Conservation (phyloP, 2,113 vertebrate species). For the Sphyrna mokarran region DNA sequence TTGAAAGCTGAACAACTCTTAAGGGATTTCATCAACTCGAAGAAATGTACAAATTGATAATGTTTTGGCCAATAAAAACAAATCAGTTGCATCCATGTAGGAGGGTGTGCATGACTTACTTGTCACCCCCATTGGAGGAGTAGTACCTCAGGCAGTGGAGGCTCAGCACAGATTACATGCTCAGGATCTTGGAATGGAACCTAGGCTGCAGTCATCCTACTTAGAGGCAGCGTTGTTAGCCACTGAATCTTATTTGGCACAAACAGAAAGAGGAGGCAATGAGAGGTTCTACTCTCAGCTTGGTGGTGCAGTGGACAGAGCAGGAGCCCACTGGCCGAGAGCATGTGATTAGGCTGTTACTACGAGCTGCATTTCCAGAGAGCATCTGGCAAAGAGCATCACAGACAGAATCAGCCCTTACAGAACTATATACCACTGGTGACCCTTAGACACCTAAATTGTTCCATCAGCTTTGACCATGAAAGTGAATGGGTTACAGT, state of each 20-base stretch:
- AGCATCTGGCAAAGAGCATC: background rate
- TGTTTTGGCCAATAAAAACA: background rate
- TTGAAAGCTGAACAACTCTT: background rate
- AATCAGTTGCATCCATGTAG: background rate
- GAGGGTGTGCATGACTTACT: background rate
- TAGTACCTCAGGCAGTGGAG: background rate
- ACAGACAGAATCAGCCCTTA: background rate
- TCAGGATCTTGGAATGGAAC: background rate
- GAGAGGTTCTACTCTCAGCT: background rate
- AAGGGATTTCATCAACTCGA: background rate
- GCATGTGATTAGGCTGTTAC: background rate
- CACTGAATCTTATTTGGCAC: background rate
- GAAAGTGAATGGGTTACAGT: background rate
- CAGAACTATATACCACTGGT: background rate
- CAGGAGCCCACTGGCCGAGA: background rate
- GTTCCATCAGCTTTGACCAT: background rate
- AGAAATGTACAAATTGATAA: background rate
- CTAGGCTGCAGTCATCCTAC: background rate
- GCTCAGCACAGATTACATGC: background rate
- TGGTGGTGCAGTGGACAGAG: background rate
- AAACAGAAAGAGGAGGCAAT: background rate
- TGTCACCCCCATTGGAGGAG: background rate
- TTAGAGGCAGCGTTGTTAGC: background rate
- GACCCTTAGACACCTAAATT: background rate
- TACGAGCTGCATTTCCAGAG: background rate